Evolutionary conservation across 37 sponge, comb jelly and placozoan genomes (phyloP), one percentile per base, ranked within the genome.

Genomic region (Hexactinellida sp.): DNA sequence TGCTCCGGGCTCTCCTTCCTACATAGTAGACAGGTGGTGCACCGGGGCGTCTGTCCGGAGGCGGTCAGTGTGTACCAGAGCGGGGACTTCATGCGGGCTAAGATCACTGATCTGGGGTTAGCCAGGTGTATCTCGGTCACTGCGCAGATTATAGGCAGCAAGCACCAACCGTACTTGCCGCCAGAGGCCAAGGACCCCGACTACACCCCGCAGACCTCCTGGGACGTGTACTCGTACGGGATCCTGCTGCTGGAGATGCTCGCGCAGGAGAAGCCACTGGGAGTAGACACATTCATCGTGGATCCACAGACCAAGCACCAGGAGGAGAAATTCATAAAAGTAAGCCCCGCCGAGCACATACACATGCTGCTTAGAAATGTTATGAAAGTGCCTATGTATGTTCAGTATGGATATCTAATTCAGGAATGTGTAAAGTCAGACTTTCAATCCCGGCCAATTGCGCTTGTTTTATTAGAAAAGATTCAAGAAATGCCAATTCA

Each of bases 11-110:
- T 63, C 25, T 63, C 76, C 13, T 63, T 63, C 30, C 76, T 63
- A 63, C 76, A 63, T 63, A 63, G 76, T 63, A 63, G 76, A 28
- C 76, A 63, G 76, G 30, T n/a, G 76, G 76, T 63, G 76, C 76
- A 63, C 34, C 21, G 76, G 25, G 76, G 76, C 34, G 3, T 63
- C 19, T 63, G 76, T 63, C 76, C 76, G 76, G 76, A 63, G 34
- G 76, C 76, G 5, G 76, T 63, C 5, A 63, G 5, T 23, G 13
- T 63, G 3, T 63, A 63, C 34, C 76, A 63, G 76, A 63, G 76
- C 76, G 76, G 76, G 13, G 76, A 63, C 34, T 25, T 63, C 76
- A 63, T 63, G 76, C 21, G 76, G 13, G 76, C 76, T n/a, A 63
- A 63, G 30, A 63, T 63, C 3, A 63, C 76, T 21, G 76, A 63